Conservation (phyloP, 1,140 invertebrate genomes). For the Drosophila dunni region DNA sequence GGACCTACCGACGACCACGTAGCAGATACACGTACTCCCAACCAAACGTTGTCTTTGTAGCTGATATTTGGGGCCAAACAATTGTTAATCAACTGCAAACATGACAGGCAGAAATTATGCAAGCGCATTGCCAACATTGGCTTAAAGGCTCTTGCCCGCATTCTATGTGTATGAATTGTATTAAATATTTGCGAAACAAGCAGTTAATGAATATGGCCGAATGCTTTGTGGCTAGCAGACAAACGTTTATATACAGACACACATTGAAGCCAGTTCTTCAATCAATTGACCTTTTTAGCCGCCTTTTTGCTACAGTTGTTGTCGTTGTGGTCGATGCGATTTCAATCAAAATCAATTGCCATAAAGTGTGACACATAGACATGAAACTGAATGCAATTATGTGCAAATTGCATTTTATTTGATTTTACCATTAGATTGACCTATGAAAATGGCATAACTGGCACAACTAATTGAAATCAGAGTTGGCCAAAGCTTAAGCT, state of each 20-base stretch:
- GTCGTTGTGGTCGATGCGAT: constrained; percentile 21
- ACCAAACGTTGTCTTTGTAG: constrained; percentile 20
- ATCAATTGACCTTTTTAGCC: constrained; percentile 50
- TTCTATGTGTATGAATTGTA: constrained; percentile 21
- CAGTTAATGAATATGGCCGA: constrained; percentile 36
- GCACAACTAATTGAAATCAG: constrained; percentile 51
- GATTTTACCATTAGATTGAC: constrained; percentile 62
- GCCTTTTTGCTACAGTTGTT: not conserved
- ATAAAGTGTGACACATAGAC: constrained; percentile 58
- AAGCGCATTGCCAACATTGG: constrained; percentile 39
- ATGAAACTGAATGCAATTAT: constrained; percentile 64
- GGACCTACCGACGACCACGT: not conserved
- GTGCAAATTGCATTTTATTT: constrained; percentile 71
- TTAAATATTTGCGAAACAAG: constrained; percentile 43
- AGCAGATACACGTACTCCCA: not conserved
- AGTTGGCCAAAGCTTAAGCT: not conserved
- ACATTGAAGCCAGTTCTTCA: too few species aligned
- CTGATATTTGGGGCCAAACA: constrained; percentile 62
- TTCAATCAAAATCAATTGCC: constrained; percentile 68
- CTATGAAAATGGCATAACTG: constrained; percentile 64
- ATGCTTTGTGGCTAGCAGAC: constrained; percentile 41
- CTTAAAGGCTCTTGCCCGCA: constrained; percentile 15
- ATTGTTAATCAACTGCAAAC: constrained; percentile 80
- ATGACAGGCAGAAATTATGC: constrained; percentile 78
- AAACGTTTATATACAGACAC: not conserved